These are phyloP conservation scores for Drosophila picticornis DNA, from an alignment of 2,888 invertebrate genomes.

Conservation along the genomic window DNA sequence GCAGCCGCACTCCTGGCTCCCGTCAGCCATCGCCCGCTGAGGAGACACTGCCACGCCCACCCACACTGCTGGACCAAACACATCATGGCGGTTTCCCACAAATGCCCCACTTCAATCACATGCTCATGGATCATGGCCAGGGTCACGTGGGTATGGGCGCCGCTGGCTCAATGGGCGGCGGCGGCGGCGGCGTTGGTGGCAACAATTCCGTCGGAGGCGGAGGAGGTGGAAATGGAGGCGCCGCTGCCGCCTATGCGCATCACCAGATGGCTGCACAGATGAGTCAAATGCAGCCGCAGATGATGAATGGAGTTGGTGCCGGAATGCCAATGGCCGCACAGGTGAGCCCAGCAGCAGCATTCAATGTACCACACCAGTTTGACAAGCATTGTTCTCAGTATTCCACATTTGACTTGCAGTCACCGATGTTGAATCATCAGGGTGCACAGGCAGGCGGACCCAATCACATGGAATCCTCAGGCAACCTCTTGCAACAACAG, in stretches of 20 bases:
- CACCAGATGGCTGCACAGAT: constrained; percentile 84
- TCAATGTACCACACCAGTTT: background rate
- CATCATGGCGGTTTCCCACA: constrained; percentile 83
- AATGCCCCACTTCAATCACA: constrained; percentile 86
- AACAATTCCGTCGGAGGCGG: constrained; percentile 57
- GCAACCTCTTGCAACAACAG: constrained; percentile 85
- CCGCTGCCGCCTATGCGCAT: constrained; percentile 82
- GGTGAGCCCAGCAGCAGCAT: constrained; percentile 61
- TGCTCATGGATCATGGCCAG: constrained; percentile 85
- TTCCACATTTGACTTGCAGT: constrained; percentile 63
- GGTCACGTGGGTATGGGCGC: constrained; percentile 72
- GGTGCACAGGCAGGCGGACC: constrained; percentile 78
- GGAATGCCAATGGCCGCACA: constrained; percentile 85
- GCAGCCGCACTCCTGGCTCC: constrained; percentile 94
- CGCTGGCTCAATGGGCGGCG: constrained; percentile 43
- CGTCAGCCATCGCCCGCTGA: constrained; percentile 97
- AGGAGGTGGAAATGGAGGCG: constrained; percentile 57
- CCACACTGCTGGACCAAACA: constrained; percentile 84
- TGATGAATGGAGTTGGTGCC: constrained; percentile 84
- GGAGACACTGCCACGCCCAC: constrained; percentile 86
- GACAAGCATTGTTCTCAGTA: constrained; percentile 8
- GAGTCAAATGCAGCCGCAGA: constrained; percentile 84
- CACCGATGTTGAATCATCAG: constrained; percentile 85
- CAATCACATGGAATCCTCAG: constrained; percentile 86
- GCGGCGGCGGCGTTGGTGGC: background rate